phyloP scores from a whole-genome alignment of 1,140 invertebrate species.

The Heliconius eleuchia region DNA sequence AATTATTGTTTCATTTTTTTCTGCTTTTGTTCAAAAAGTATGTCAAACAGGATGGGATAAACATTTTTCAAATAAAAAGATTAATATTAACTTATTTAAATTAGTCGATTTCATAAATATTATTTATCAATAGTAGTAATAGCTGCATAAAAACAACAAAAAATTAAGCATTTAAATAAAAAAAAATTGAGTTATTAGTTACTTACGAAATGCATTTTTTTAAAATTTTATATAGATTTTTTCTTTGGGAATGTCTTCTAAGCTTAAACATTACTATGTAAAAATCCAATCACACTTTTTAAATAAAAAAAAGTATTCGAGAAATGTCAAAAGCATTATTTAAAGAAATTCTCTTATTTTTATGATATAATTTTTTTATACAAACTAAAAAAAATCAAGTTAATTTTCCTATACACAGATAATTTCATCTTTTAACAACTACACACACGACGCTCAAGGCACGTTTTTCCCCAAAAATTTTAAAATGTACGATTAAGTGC shows the following conservation, averaged over 20 bases:
- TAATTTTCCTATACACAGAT: not conserved
- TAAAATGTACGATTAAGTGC: not conserved
- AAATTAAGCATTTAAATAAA: constrained; percentile 21
- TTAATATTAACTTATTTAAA: not conserved
- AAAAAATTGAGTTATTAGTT: constrained; percentile 19
- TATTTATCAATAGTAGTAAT: not conserved
- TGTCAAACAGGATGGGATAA: not conserved
- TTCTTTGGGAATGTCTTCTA: constrained; percentile 28
- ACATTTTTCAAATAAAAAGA: not conserved
- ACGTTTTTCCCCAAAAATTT: constrained; percentile 3
- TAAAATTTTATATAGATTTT: constrained; percentile 6
- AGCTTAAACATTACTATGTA: constrained; percentile 1
- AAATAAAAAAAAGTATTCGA: not conserved
- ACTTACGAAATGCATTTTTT: constrained; percentile 29
- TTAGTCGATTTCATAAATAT: not conserved
- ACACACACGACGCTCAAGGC: constrained; percentile 8
- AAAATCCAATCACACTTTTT: constrained; percentile 10
- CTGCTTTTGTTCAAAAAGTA: too few relatives aligned
- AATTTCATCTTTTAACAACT: constrained; percentile 5
- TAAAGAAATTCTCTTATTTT: not conserved
- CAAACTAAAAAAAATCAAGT: not conserved
- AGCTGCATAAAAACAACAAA: not conserved
- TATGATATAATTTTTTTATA: not conserved
- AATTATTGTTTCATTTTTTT: too few relatives aligned
- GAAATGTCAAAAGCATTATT: constrained; percentile 1